A percentile compares a stretch with the other conserved stretches of the same genome.
phyloP scores from a whole-genome alignment of 2,888 invertebrate genomes.

The Allygus modestus region DNA sequence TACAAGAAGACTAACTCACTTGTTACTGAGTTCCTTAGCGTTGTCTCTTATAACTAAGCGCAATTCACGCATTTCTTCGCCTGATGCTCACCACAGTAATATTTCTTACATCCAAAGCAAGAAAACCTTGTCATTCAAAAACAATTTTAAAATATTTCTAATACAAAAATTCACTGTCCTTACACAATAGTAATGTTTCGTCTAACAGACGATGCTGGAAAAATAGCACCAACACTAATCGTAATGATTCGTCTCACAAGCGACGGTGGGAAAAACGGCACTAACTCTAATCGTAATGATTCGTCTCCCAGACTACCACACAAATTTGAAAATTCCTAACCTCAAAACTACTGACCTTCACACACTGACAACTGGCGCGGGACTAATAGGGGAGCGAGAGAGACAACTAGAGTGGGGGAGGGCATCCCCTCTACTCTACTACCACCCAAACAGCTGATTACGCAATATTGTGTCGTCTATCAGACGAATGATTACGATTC shows the following conservation, averaged over 20 bases:
- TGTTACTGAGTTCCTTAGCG: too few species aligned
- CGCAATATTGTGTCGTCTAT: background rate
- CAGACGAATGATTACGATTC: background rate
- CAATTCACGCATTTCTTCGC: constrained; percentile 47
- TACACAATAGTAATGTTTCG: too few species aligned
- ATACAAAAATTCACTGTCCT: too few species aligned
- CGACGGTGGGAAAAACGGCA: background rate
- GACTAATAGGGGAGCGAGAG: background rate
- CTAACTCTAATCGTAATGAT: background rate
- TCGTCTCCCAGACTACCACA: background rate
- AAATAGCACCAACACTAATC: too few species aligned
- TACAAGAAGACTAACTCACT: too few species aligned
- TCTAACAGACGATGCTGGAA: too few species aligned
- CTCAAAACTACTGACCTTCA: background rate
- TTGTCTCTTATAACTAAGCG: too few species aligned
- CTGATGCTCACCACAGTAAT: constrained; percentile 36
- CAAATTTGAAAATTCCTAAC: background rate
- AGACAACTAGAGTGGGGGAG: background rate
- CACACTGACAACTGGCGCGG: background rate
- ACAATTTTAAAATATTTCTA: too few species aligned
- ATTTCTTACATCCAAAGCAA: constrained; percentile 22
- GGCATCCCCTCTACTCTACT: background rate
- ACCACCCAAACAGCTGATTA: background rate
- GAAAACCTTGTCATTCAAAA: constrained; percentile 34
- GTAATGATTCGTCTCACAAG: too few species aligned